Percentiles rank a stretch among this genome's conserved stretches.
phyloP scores from a whole-genome alignment of 2,113 vertebrate genomes.

The Pollimyrus isidori region DNA sequence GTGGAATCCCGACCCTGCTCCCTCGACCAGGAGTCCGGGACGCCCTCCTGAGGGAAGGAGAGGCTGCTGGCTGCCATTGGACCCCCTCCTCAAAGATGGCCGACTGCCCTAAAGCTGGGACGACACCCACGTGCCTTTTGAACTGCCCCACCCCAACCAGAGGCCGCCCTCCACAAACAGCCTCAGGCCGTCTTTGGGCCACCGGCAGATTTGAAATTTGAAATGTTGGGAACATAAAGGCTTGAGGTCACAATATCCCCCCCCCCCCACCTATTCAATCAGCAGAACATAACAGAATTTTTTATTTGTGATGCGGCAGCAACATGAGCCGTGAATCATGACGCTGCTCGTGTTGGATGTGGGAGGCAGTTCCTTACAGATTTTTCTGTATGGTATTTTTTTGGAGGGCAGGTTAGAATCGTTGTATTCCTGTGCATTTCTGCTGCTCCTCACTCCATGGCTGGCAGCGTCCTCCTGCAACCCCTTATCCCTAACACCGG shows the following conservation, averaged over 20 bases:
- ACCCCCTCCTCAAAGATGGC: neutral
- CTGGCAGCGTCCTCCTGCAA: neutral
- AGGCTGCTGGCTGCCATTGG: neutral
- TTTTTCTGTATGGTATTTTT: conserved; percentile 46
- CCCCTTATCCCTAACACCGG: neutral
- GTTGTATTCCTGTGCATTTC: neutral
- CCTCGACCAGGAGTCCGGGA: neutral
- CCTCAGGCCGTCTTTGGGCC: neutral
- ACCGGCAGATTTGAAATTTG: neutral
- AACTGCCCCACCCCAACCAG: neutral
- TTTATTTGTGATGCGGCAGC: neutral
- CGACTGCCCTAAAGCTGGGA: neutral
- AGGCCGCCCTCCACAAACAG: neutral
- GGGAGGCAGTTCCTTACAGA: neutral
- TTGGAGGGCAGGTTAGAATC: neutral
- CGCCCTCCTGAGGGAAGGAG: neutral
- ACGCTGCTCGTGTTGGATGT: neutral
- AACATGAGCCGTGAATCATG: neutral
- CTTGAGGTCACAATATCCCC: neutral
- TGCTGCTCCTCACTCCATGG: neutral
- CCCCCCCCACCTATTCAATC: neutral
- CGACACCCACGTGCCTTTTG: neutral
- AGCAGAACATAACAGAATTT: neutral
- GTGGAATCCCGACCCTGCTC: neutral
- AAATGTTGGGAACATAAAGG: neutral